Conservation (phyloP, 92 coral and sea anemone genomes). For the Ricordea florida region DNA sequence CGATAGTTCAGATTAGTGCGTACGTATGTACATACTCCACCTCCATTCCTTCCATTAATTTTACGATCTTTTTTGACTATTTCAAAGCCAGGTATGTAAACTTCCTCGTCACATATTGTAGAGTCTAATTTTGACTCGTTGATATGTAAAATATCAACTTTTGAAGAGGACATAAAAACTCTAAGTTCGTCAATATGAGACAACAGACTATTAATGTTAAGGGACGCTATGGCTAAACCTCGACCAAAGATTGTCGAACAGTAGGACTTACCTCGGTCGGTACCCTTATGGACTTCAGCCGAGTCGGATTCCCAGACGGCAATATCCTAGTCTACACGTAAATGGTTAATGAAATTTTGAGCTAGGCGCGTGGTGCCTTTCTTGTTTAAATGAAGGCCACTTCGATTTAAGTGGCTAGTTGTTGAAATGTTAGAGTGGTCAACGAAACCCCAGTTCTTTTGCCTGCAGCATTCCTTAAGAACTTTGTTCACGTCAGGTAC, state of each 20-base stretch:
- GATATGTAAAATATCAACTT: not conserved
- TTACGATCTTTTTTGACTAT: not conserved
- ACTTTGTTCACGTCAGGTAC: too few species aligned
- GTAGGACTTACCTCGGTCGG: not conserved
- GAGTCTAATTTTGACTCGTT: not conserved
- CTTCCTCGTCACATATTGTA: not conserved
- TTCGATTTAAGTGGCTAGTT: not conserved
- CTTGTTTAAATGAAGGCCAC: too few species aligned
- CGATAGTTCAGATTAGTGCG: constrained; percentile 6
- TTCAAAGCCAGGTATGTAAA: constrained; percentile 12
- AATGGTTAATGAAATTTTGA: not conserved
- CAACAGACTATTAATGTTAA: not conserved
- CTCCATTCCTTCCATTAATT: constrained; percentile 31
- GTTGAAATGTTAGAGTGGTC: not conserved
- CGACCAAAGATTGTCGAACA: constrained; percentile 6
- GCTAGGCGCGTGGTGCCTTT: too few species aligned
- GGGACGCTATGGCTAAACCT: constrained; percentile 6
- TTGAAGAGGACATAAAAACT: not conserved
- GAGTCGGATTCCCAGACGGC: constrained; percentile 27
- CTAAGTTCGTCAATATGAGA: constrained; percentile 5
- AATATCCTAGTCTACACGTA: constrained; percentile 8
- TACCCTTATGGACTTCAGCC: not conserved
- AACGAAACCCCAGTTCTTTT: too few species aligned
- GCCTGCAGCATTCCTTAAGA: too few species aligned
- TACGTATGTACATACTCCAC: constrained; percentile 13